These are phyloP conservation scores for Lycaon pictus DNA, from an alignment of 2,113 vertebrate species.

Conservation along the genomic window DNA sequence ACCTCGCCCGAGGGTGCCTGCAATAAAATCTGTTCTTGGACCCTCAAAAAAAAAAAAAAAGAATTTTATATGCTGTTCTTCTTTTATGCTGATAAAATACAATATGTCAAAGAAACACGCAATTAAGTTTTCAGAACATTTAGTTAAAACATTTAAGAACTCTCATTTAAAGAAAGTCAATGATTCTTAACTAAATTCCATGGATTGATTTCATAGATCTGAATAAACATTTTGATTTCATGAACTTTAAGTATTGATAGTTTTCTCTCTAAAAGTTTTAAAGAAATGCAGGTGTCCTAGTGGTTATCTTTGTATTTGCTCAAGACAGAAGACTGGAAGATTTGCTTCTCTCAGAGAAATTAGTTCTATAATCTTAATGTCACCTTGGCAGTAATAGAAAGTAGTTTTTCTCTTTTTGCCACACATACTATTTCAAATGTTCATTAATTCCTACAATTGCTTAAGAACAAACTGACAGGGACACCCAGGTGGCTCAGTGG, in stretches of 20 bases:
- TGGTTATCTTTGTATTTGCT: slow-evolving; percentile 35
- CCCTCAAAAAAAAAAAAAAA: not conserved
- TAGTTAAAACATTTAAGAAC: not conserved
- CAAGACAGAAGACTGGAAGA: not conserved
- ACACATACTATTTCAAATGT: not conserved
- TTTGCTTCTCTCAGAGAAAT: not conserved
- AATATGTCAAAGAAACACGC: not conserved
- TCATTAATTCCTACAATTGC: slow-evolving; percentile 31
- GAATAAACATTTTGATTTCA: slow-evolving; percentile 24
- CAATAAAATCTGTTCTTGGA: no score
- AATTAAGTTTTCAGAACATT: slow-evolving; percentile 24
- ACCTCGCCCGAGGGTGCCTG: no score
- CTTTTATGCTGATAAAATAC: slow-evolving; percentile 2
- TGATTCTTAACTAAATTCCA: slow-evolving; percentile 9
- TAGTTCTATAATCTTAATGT: not conserved
- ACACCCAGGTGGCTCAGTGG: no score
- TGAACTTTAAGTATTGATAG: not conserved
- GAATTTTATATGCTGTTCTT: not conserved
- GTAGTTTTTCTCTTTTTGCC: slow-evolving; percentile 29
- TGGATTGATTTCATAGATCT: not conserved
- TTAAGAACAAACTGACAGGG: not conserved
- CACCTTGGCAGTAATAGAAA: slow-evolving; percentile 37
- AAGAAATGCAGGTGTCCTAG: not conserved
- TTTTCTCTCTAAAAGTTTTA: not conserved
- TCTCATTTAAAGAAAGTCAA: not conserved